Percentiles rank a stretch among this genome's conserved stretches.
These are phyloP conservation scores for Cremastobaeus sp. DNA, from an alignment of 2,888 invertebrate genomes.

Conservation along the genomic window DNA sequence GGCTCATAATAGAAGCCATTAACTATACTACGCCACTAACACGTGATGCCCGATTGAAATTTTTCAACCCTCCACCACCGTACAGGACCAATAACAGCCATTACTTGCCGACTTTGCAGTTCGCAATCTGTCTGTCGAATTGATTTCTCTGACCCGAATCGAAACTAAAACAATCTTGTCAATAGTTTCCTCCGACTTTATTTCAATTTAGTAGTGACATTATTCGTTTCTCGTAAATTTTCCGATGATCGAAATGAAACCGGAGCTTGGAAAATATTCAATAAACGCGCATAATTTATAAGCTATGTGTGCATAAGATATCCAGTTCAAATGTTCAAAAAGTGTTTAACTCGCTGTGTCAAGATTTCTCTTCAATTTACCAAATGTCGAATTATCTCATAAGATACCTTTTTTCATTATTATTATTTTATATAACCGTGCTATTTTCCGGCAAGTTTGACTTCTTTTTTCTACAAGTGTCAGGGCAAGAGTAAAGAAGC, in stretches of 20 bases:
- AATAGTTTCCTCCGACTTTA: slow-evolving; percentile 35
- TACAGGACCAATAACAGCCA: slow-evolving; percentile 65
- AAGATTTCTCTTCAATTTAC: no score
- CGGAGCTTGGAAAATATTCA: neutral
- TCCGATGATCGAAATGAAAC: slow-evolving; percentile 3
- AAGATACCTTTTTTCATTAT: no score
- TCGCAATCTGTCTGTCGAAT: slow-evolving; percentile 56
- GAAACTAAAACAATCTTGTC: slow-evolving; percentile 49
- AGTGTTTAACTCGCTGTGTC: no score
- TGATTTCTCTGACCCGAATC: slow-evolving; percentile 49
- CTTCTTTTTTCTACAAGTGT: slow-evolving; percentile 1
- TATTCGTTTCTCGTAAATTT: slow-evolving; percentile 13
- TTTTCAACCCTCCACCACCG: slow-evolving; percentile 68
- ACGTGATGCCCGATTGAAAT: slow-evolving; percentile 69
- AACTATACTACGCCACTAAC: slow-evolving; percentile 69
- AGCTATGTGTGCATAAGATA: no score
- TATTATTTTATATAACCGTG: no score
- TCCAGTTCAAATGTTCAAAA: no score
- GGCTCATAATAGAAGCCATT: slow-evolving; percentile 71
- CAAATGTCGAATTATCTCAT: no score
- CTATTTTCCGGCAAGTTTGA: neutral
- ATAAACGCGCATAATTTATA: no score
- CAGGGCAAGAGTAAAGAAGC: slow-evolving; percentile 7
- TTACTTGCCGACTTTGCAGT: slow-evolving; percentile 61
- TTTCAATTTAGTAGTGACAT: slow-evolving; percentile 18